phyloP scores from a whole-genome alignment of 2,888 invertebrate species.

The Epirrhoe alternata region DNA sequence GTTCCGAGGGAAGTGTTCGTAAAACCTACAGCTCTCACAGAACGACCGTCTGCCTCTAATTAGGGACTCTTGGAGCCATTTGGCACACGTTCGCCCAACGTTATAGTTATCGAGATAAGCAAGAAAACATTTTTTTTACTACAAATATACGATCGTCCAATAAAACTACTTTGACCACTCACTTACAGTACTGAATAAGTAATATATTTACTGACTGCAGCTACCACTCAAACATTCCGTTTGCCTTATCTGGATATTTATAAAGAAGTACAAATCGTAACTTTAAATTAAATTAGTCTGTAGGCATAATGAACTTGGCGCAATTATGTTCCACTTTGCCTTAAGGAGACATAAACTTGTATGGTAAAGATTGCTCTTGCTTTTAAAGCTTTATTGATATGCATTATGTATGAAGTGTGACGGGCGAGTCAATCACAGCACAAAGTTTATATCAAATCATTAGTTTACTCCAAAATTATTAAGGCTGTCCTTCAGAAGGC shows the following conservation, averaged over 20 bases:
- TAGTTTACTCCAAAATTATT: no score
- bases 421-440: constrained; percentile 11
- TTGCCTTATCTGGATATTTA: constrained; percentile 20
- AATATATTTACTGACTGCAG: constrained; percentile 20
- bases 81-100: constrained; percentile 2
- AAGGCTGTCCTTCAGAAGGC: no score
- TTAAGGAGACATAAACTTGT: constrained; percentile 20
- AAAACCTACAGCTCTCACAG: constrained; percentile 1
- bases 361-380: constrained; percentile 19
- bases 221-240: constrained; percentile 29
- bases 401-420: constrained; percentile 25
- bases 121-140: not conserved
- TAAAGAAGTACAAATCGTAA: constrained; percentile 26
- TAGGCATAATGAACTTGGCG: constrained; percentile 26
- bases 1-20: constrained; percentile 4
- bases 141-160: not conserved
- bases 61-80: not conserved
- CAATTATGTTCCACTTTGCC: constrained; percentile 34
- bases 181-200: not conserved
- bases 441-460: not conserved
- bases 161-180: constrained; percentile 1
- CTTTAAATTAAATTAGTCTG: constrained; percentile 31
- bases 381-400: constrained; percentile 17
- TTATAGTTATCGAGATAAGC: not conserved
- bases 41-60: constrained; percentile 2